Evolutionary conservation across 2,113 vertebrate species (phyloP).

Genomic region (Indri indri): DNA sequence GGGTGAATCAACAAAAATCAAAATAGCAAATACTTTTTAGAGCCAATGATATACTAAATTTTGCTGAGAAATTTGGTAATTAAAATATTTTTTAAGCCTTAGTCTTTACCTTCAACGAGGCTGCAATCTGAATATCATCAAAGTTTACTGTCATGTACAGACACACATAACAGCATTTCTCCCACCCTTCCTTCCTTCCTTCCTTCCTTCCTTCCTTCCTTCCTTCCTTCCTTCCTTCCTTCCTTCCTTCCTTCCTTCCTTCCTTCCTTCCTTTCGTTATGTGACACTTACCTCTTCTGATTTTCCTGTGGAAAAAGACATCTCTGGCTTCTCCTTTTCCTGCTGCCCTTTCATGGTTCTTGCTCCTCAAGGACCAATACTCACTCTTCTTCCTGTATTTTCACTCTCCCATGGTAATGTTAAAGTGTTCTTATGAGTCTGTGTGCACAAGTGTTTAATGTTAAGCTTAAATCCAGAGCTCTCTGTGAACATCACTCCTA

Average conservation of each 20-base stretch:
- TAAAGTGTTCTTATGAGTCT: not conserved
- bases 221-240: no score
- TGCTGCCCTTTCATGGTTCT: not conserved
- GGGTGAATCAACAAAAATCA: not conserved
- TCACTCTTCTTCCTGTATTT: not conserved
- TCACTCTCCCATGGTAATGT: fast-evolving
- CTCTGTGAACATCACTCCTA: not conserved
- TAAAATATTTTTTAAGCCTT: not conserved
- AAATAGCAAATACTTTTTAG: not conserved
- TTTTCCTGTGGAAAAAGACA: not conserved
- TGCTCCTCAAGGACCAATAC: not conserved
- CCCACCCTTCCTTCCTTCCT: no score
- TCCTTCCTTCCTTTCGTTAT: not conserved
- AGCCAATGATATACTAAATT: not conserved
- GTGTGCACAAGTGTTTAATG: not conserved
- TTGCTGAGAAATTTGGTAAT: not conserved
- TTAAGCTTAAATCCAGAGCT: not conserved
- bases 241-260: not conserved
- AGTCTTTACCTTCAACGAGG: not conserved
- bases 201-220: no score
- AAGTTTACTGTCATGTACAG: not conserved
- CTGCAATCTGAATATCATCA: not conserved
- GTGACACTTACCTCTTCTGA: not conserved
- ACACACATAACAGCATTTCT: not conserved
- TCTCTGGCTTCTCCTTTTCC: not conserved